These are phyloP conservation scores for Ceratitis capitata DNA, from an alignment of 1,140 invertebrate genomes.

Conservation along the genomic window DNA sequence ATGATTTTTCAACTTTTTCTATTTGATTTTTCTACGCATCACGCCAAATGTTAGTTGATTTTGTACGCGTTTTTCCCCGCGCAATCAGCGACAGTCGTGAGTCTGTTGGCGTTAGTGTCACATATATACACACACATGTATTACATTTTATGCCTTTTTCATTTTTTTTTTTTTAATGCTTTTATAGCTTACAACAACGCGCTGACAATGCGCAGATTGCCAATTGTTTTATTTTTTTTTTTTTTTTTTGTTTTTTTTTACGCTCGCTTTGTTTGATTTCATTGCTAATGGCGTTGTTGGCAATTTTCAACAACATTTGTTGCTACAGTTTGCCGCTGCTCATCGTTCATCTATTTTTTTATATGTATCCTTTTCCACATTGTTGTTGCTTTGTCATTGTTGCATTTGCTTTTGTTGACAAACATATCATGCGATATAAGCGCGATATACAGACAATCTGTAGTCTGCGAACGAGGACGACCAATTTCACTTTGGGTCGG, in stretches of 20 bases:
- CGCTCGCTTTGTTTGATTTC: constrained; percentile 32
- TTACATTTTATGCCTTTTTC: background rate
- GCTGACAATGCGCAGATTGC: constrained; percentile 28
- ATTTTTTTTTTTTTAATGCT: background rate
- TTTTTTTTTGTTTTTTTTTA: constrained; percentile 31
- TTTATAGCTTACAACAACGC: background rate
- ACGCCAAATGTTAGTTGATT: constrained; percentile 40
- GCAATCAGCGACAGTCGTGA: background rate
- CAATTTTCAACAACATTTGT: constrained; percentile 34
- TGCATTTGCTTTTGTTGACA: background rate
- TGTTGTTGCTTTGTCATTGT: background rate
- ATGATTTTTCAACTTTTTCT: constrained; percentile 26
- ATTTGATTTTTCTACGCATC: constrained; percentile 16
- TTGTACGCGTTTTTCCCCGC: background rate
- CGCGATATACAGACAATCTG: background rate
- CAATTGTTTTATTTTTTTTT: constrained; percentile 4
- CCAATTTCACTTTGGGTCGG: background rate
- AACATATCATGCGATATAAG: constrained; percentile 18
- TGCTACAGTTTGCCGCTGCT: constrained; percentile 3
- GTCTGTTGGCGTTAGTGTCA: background rate
- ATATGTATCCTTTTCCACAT: background rate
- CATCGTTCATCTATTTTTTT: background rate
- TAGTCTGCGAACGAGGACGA: background rate
- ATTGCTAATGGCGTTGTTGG: constrained; percentile 33
- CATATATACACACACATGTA: too few species aligned